Base-by-base conservation (phyloP, 2,888 invertebrate genomes). In the Drosophila bunnanda region DNA sequence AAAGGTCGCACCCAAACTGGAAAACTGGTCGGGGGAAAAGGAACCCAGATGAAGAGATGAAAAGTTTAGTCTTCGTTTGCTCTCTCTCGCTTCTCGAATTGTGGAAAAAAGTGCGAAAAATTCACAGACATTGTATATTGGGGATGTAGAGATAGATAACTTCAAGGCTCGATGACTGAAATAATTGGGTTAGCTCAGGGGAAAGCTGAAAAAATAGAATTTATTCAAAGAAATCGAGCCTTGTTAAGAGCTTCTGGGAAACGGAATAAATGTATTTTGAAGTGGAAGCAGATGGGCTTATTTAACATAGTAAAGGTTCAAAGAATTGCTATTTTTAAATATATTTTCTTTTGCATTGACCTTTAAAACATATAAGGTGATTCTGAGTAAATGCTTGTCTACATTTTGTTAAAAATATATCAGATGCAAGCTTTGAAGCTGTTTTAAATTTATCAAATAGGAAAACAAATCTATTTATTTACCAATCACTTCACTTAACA, bases 1-100 rank as follows among this genome's bases (percentile, higher is more conserved):
- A 79, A 84, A 84, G 85, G 80, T 82, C 59, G 60, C 61, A 74
- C 75, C 74, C 53, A 72, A 71, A 43, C 46, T 53, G 56, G 41
- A 38, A 58, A 78, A 70, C 62, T 80, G 78, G 25, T 65, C 54
- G 39, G n/a, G 2, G 20, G 39, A 69, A 61, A 44, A 44, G 9
- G 32, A 52, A 13, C 6, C 2, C 50, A 48, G 62, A 44, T 56
- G 50, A 65, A 41, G n/a, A 34, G 50, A 56, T 61, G 50, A 53
- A 70, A 67, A 67, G 69, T 56, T 67, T 68, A 30, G 55, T 68
- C 22, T 39, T 25, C 17, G 2, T 48, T 64, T 46, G 0, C 46
- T n/a, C 28, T 46, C n/a, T 6, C 6, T 17, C 46, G 10, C 12
- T 25, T 57, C 25, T 30, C 8, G 25, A 22, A 46, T 20, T 64